Evolutionary conservation across 2,888 invertebrate species (phyloP), one percentile per base, ranked within the genome.

Genomic region (Bembecia ichneumoniformis): DNA sequence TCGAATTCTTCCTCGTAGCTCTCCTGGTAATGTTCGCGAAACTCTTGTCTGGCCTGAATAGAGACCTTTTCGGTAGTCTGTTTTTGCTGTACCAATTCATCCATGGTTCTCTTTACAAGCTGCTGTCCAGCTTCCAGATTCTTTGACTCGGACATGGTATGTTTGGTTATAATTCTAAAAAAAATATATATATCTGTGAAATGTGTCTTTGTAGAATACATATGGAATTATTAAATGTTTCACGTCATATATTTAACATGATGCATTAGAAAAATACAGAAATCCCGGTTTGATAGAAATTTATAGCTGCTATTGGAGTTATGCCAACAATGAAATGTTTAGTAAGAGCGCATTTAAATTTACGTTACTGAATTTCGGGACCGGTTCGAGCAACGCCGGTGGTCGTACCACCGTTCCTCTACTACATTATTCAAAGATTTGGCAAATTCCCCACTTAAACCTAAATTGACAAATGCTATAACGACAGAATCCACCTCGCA

Each of bases 1-100:
- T 88, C 80, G 45, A 84, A 86, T 53, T 86, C 87, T 55, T 88
- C 88, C 51, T 88, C 88, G 55, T 87, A 88, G 58, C 86, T 86
- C 56, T 86, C 81, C 52, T 81, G 72, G 59, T 75, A 88, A 3
- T 75, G 74, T 63, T 88, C 87, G 10, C 82, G 74, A 63, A 88
- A 88, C 56, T 88, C 88, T 55, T 88, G 88, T 60, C 84, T 74
- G 0, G 88, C 88, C 60, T 88, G 80, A 52, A 88, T 87, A 47
- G 77, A 65, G 1, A 88, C 74, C 52, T 70, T 78, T 57, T 87
- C 82, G 28, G 79, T 79, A 2, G 78, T 81, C 55, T 83, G 77
- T 55, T 59, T 80, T 51, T 80, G 75, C 61, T 86, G 74, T 49
- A 87, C 73, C 13, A 88, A 58, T 49, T 83, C 74, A 54, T 88